These are phyloP conservation scores for Chrysopa pallens DNA, from an alignment of 1,140 invertebrate genomes.

Conservation along the genomic window DNA sequence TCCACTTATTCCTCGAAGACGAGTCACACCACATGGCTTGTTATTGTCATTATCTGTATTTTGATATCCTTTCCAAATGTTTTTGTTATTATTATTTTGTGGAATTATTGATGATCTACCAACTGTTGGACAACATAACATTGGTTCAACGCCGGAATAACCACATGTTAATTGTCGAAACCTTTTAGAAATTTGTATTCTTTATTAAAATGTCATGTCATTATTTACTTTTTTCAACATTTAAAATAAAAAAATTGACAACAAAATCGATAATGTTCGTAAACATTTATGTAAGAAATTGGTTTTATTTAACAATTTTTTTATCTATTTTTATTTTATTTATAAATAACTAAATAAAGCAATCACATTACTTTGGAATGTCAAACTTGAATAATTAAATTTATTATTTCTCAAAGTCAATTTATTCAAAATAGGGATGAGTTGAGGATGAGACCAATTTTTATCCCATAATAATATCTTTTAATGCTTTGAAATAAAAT, in stretches of 20 bases:
- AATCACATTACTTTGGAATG: too few relatives aligned
- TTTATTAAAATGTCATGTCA: not conserved
- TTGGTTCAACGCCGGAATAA: constrained; percentile 17
- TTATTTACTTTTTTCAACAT: not conserved
- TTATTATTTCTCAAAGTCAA: too few relatives aligned
- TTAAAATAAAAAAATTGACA: not conserved
- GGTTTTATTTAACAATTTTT: too few relatives aligned
- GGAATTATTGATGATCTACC: constrained; percentile 2
- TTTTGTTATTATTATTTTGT: constrained; percentile 1
- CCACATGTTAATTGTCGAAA: constrained; percentile 22
- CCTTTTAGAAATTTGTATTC: constrained; percentile 2
- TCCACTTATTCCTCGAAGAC: constrained; percentile 41
- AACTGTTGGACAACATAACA: constrained; percentile 22
- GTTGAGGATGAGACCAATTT: too few relatives aligned
- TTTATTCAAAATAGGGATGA: too few relatives aligned
- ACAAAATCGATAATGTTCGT: not conserved
- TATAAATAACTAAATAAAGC: too few relatives aligned
- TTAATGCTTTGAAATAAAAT: too few relatives aligned
- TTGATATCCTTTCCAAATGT: constrained; percentile 1
- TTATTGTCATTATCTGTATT: not conserved
- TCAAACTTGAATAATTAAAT: too few relatives aligned
- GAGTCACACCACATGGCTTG: constrained; percentile 13
- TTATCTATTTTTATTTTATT: too few relatives aligned
- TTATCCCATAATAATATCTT: too few relatives aligned
- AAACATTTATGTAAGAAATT: not conserved